phyloP scores from a whole-genome alignment of 2,888 invertebrate species.

The Nymphalis urticae region DNA sequence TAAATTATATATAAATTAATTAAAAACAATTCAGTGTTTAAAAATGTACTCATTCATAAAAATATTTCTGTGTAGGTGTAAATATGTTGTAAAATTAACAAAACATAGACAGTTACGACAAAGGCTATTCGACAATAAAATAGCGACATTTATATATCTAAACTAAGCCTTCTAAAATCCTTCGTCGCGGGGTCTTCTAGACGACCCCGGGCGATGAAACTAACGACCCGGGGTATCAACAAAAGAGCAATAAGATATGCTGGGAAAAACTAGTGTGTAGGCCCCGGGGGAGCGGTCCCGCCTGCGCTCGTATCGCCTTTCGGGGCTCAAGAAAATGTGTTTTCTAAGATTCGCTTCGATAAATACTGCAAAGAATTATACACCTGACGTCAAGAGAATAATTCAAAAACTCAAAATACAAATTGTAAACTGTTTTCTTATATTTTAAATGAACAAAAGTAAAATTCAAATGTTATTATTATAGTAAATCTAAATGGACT shows the following conservation, averaged over 20 bases:
- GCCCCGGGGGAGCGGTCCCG: slow-evolving; percentile 64
- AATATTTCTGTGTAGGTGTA: too few relatives aligned
- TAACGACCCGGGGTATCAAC: slow-evolving; percentile 79
- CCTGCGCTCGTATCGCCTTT: slow-evolving; percentile 53
- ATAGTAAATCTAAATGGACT: too few relatives aligned
- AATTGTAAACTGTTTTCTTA: too few relatives aligned
- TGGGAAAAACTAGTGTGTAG: slow-evolving; percentile 79
- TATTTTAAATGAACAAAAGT: too few relatives aligned
- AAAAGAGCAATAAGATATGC: slow-evolving; percentile 82
- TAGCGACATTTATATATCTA: slow-evolving; percentile 35
- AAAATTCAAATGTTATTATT: too few relatives aligned
- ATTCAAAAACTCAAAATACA: not conserved
- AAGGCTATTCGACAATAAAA: slow-evolving; percentile 21
- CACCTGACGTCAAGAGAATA: slow-evolving; percentile 35
- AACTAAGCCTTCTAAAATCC: slow-evolving; percentile 45
- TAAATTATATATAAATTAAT: too few relatives aligned
- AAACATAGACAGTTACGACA: not conserved
- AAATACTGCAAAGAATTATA: slow-evolving; percentile 36
- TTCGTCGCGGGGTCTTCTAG: slow-evolving; percentile 45
- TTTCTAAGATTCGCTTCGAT: slow-evolving; percentile 44
- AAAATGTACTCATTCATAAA: too few relatives aligned
- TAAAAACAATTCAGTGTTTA: too few relatives aligned
- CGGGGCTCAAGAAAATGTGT: slow-evolving; percentile 57
- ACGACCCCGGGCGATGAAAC: slow-evolving; percentile 78
- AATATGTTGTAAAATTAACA: not conserved